These are phyloP conservation scores for Eublepharis macularius DNA, from an alignment of 2,113 vertebrate species.

Conservation along the genomic window DNA sequence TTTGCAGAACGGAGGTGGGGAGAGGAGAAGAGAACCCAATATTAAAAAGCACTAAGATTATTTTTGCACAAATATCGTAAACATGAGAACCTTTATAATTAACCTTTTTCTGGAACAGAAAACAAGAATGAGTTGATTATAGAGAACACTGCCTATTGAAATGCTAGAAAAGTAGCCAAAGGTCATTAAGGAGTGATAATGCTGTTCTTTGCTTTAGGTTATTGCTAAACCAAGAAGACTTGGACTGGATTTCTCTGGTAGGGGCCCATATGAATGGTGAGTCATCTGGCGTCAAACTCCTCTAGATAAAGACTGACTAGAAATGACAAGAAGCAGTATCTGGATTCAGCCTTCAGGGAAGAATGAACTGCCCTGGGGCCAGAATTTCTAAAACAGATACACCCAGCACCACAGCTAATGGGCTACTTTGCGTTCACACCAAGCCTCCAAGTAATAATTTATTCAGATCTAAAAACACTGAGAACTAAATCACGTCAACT, in stretches of 20 bases:
- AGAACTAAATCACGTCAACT: neutral
- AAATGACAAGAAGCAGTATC: neutral
- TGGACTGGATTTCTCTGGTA: neutral
- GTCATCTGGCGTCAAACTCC: neutral
- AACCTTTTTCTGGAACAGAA: neutral
- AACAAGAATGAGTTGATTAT: too few relatives aligned
- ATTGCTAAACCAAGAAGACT: neutral
- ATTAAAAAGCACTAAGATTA: too few relatives aligned
- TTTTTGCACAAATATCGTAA: neutral
- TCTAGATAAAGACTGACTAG: neutral
- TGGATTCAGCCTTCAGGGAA: neutral
- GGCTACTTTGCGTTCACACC: neutral
- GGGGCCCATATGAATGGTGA: neutral
- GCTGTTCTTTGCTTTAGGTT: neutral
- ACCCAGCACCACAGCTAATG: neutral
- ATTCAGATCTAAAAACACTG: neutral
- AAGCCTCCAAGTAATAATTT: neutral
- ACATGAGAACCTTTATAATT: neutral
- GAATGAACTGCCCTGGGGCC: neutral
- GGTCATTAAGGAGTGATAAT: neutral
- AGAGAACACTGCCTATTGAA: neutral
- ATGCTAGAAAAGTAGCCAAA: neutral
- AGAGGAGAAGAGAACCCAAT: too few relatives aligned
- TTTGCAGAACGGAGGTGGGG: neutral
- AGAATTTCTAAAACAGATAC: neutral